Percentiles rank a stretch among this genome's conserved stretches.
phyloP scores from a whole-genome alignment of 2,113 vertebrate species.

The Athene noctua region DNA sequence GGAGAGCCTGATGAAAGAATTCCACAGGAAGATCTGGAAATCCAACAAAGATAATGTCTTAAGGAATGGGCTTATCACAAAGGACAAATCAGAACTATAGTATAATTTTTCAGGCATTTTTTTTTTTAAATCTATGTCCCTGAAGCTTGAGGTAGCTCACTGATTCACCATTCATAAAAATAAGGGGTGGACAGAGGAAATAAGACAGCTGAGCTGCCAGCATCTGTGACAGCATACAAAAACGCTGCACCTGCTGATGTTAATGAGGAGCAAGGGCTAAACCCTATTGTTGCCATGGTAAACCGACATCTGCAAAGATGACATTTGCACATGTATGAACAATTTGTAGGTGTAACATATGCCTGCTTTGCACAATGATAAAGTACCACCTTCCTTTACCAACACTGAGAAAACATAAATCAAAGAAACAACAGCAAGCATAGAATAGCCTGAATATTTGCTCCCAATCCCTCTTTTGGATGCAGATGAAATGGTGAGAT shows the following conservation, averaged over 20 bases:
- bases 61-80: not conserved
- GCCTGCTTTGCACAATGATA: not conserved
- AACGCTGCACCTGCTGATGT: not conserved
- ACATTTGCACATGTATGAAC: not conserved
- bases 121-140: not conserved
- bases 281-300: not conserved
- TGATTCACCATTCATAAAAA: not conserved
- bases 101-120: not conserved
- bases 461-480: not conserved
- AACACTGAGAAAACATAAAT: not conserved
- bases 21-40: not conserved
- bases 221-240: not conserved
- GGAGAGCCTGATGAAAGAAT: not conserved
- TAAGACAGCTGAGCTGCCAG: not conserved
- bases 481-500: not conserved
- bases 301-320: not conserved
- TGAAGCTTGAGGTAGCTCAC: not conserved
- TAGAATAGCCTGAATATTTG: not conserved
- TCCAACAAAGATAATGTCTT: not conserved
- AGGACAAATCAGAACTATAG: not conserved
- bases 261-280: not conserved
- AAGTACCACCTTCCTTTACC: not conserved
- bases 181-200: not conserved
- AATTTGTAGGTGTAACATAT: not conserved
- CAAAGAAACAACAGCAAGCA: not conserved